Evolutionary conservation across 2,888 invertebrate species (phyloP).

Genomic region (Heliconius hortense): DNA sequence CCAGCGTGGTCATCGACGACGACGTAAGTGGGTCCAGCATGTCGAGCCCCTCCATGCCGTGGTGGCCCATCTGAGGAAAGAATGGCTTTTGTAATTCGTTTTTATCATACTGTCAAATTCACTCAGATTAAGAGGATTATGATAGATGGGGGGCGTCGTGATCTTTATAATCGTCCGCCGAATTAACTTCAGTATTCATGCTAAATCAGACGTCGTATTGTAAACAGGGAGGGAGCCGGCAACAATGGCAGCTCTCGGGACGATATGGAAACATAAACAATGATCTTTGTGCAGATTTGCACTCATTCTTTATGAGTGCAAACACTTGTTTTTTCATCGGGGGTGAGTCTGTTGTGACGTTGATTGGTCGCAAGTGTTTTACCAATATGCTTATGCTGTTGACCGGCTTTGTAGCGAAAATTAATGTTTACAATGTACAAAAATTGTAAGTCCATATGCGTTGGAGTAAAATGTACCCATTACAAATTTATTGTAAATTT

Average conservation of each 20-base stretch:
- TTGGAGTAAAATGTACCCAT: conserved; percentile 29
- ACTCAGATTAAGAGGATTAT: conserved; percentile 63
- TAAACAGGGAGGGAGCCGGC: conserved; percentile 58
- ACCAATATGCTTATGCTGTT: conserved; percentile 76
- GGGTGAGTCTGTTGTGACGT: conserved; percentile 68
- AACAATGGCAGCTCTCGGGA: conserved; percentile 65
- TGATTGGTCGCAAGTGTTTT: conserved; percentile 77
- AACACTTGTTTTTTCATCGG: conserved; percentile 74
- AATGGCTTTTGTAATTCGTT: conserved; percentile 75
- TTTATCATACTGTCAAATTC: conserved; percentile 70
- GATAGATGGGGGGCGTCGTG: conserved; percentile 49
- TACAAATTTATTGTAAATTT: conserved; percentile 16
- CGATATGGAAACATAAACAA: conserved; percentile 78
- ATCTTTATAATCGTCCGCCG: conserved; percentile 63
- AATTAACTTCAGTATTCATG: conserved; percentile 75
- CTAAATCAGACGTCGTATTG: conserved; percentile 76
- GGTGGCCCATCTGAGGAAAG: conserved; percentile 91
- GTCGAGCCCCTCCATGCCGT: conserved; percentile 95
- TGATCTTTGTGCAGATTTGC: conserved; percentile 78
- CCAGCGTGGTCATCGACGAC: conserved; percentile 94
- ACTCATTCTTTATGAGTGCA: conserved; percentile 78
- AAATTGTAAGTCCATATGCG: conserved; percentile 49
- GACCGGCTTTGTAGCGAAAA: conserved; percentile 74
- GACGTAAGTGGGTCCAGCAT: conserved; percentile 94
- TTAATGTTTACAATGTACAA: conserved; percentile 66